Conservation (phyloP, 2,888 invertebrate species). For the Nomada fucata region DNA sequence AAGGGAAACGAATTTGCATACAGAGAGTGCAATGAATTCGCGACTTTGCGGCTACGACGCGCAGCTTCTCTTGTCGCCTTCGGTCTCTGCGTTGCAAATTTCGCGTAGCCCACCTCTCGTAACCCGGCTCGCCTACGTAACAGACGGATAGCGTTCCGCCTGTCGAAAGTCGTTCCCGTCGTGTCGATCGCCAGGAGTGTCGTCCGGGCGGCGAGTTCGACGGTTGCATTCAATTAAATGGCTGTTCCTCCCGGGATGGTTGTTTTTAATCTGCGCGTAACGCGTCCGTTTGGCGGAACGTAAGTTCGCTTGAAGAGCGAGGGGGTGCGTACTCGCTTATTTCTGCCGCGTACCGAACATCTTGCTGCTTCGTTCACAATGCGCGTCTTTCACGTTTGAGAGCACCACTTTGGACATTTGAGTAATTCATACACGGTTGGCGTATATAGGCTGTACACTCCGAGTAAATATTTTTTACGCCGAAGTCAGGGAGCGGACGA, state of each 20-base stretch:
- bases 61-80: constrained; percentile 21
- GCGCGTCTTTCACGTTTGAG: constrained; percentile 25
- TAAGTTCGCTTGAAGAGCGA: not conserved
- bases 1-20: constrained; percentile 65
- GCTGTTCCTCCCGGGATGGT: no score
- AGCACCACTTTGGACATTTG: constrained; percentile 22
- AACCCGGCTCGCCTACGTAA: not conserved
- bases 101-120: not conserved
- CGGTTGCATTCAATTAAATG: no score
- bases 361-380: constrained; percentile 2
- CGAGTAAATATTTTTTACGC: no score
- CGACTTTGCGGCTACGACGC: constrained; percentile 56
- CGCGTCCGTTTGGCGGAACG: not conserved
- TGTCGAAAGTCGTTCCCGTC: not conserved
- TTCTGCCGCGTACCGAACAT: not conserved
- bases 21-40: constrained; percentile 64
- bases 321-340: not conserved
- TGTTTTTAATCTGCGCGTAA: not conserved
- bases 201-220: no score
- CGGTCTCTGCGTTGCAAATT: constrained; percentile 22
- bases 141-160: not conserved
- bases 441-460: not conserved
- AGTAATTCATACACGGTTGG: constrained; percentile 14
- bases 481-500: no score
- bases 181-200: no score